phyloP scores from a whole-genome alignment of 1,140 invertebrate genomes.

The Drosophila trapezifrons region DNA sequence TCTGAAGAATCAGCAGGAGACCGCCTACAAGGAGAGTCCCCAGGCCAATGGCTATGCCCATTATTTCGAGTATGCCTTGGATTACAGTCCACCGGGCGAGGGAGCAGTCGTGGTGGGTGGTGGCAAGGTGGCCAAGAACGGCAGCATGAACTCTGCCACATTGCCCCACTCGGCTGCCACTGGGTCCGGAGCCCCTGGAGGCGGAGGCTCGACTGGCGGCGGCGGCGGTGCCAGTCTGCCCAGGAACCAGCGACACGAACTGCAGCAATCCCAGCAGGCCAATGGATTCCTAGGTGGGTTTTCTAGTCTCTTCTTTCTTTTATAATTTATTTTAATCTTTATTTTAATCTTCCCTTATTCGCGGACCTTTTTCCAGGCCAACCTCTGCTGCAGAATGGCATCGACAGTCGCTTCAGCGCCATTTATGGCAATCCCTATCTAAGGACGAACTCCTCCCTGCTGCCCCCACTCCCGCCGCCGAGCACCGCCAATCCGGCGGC shows the following conservation, averaged over 20 bases:
- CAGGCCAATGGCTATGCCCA: slow-evolving; percentile 93
- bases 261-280: slow-evolving; percentile 57
- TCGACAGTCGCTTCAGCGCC: slow-evolving; percentile 94
- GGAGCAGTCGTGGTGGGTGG: neutral
- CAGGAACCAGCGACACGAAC: slow-evolving; percentile 74
- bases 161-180: slow-evolving; percentile 71
- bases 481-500: slow-evolving; percentile 90
- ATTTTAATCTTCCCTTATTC: neutral
- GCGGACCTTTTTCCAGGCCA: slow-evolving; percentile 75
- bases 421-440: slow-evolving; percentile 95
- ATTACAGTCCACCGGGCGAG: slow-evolving; percentile 91
- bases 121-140: slow-evolving; percentile 51
- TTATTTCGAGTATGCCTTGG: slow-evolving; percentile 93
- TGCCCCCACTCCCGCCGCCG: slow-evolving; percentile 84
- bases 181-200: neutral
- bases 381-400: slow-evolving; percentile 85
- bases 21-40: slow-evolving; percentile 86
- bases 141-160: slow-evolving; percentile 75
- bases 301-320: neutral
- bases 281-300: slow-evolving; percentile 81
- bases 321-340: neutral
- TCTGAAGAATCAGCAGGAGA: slow-evolving; percentile 83
- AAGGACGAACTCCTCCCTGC: slow-evolving; percentile 85
- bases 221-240: slow-evolving; percentile 70
- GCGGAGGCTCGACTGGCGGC: slow-evolving; percentile 9